phyloP scores from a whole-genome alignment of 1,140 invertebrate species.

The Anastatus disparis region DNA sequence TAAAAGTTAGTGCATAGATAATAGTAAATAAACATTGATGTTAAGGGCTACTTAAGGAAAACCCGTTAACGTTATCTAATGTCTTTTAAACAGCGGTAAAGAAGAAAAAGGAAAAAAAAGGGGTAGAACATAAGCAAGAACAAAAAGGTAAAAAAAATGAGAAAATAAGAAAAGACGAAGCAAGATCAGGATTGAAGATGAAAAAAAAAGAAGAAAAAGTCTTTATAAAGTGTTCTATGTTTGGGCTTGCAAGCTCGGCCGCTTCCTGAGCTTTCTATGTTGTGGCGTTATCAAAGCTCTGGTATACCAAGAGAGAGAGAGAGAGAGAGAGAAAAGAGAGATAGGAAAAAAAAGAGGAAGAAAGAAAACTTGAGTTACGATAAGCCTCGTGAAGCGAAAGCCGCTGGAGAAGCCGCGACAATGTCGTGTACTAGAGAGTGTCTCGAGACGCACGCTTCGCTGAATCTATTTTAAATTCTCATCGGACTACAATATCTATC shows the following conservation, averaged over 20 bases:
- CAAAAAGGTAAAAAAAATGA: not conserved
- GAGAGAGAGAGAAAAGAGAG: too few species aligned
- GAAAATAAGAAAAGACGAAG: not conserved
- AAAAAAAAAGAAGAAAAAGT: not conserved
- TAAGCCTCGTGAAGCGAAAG: not conserved
- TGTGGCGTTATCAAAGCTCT: not conserved
- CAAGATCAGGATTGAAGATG: not conserved
- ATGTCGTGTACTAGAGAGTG: too few species aligned
- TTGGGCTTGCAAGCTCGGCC: not conserved
- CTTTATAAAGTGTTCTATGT: slow-evolving; percentile 4
- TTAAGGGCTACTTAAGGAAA: too few species aligned
- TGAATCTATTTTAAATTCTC: slow-evolving; percentile 11
- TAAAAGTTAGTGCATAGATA: too few species aligned
- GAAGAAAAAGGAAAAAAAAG: not conserved
- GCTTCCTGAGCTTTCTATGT: not conserved
- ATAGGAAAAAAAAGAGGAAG: too few species aligned
- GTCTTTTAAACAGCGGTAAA: too few species aligned
- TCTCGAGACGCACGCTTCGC: not conserved
- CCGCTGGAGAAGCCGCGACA: too few species aligned
- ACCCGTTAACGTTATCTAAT: too few species aligned
- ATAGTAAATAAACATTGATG: too few species aligned
- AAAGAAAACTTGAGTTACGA: not conserved
- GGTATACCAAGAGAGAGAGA: too few species aligned
- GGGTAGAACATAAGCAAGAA: not conserved
- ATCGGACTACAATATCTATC: too few species aligned